A percentile compares a stretch with the other conserved stretches of the same genome.
These are phyloP conservation scores for Diabrotica balteata DNA, from an alignment of 2,888 invertebrate species.

Conservation along the genomic window DNA sequence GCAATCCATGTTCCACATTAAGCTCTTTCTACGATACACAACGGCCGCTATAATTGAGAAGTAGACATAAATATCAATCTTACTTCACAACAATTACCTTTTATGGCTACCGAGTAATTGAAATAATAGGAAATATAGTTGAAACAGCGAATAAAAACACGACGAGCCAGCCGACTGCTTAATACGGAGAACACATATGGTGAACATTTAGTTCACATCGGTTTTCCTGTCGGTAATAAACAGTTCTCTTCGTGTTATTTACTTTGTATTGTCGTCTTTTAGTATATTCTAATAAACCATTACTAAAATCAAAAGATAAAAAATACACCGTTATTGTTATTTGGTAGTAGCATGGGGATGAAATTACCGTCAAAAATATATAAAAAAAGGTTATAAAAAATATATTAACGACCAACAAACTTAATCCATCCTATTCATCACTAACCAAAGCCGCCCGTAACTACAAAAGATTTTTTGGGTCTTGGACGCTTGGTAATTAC, in stretches of 20 bases:
- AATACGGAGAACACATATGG: slow-evolving; percentile 39
- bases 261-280: background rate
- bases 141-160: slow-evolving; percentile 41
- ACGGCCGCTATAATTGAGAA: slow-evolving; percentile 49
- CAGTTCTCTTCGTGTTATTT: slow-evolving; percentile 2
- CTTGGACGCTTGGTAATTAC: no score
- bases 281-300: no score
- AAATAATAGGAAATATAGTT: slow-evolving; percentile 47
- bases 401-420: no score
- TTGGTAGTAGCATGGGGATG: no score
- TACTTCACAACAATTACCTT: slow-evolving; percentile 34
- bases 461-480: no score
- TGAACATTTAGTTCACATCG: slow-evolving; percentile 43
- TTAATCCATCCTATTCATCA: no score
- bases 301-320: no score
- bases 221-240: slow-evolving; percentile 30
- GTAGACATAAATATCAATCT: slow-evolving; percentile 50
- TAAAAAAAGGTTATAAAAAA: no score
- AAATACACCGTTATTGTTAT: no score
- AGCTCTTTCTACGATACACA: slow-evolving; percentile 38
- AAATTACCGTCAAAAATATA: no score
- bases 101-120: slow-evolving; percentile 48
- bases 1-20: slow-evolving; percentile 41
- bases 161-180: slow-evolving; percentile 35
- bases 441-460: no score